A percentile compares a stretch with the other conserved stretches of the same genome.
These are phyloP conservation scores for Charaxes varanes DNA, from an alignment of 1,140 invertebrate genomes.

Conservation along the genomic window DNA sequence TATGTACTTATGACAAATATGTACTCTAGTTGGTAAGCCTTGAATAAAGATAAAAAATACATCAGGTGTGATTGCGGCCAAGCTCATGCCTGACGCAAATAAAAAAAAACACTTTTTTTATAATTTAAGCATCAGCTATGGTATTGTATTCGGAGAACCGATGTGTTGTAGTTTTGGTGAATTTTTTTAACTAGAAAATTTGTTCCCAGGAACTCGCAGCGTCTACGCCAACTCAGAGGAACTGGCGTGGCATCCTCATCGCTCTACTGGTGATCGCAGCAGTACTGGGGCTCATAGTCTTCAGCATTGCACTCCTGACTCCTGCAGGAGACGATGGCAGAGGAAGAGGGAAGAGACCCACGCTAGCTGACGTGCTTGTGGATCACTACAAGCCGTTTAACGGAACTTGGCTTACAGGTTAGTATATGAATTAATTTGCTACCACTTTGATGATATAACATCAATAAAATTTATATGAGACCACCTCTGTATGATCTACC, in stretches of 20 bases:
- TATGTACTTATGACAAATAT: too few species aligned
- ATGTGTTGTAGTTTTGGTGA: neutral
- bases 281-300: constrained; percentile 89
- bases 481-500: too few species aligned
- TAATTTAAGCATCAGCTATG: too few species aligned
- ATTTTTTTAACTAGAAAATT: too few species aligned
- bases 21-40: too few species aligned
- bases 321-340: constrained; percentile 82
- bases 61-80: too few species aligned
- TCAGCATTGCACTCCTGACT: constrained; percentile 90
- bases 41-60: too few species aligned
- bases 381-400: constrained; percentile 82
- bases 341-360: constrained; percentile 78
- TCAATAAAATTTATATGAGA: neutral
- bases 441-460: neutral
- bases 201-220: constrained; percentile 83
- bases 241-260: constrained; percentile 93
- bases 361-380: constrained; percentile 79
- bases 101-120: too few species aligned
- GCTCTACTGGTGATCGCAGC: constrained; percentile 90
- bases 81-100: too few species aligned
- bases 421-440: constrained; percentile 26
- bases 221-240: constrained; percentile 85
- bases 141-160: neutral
- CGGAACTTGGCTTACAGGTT: constrained; percentile 88